phyloP scores from a whole-genome alignment of 2,113 vertebrate genomes.

The Lophochroa leadbeateri region DNA sequence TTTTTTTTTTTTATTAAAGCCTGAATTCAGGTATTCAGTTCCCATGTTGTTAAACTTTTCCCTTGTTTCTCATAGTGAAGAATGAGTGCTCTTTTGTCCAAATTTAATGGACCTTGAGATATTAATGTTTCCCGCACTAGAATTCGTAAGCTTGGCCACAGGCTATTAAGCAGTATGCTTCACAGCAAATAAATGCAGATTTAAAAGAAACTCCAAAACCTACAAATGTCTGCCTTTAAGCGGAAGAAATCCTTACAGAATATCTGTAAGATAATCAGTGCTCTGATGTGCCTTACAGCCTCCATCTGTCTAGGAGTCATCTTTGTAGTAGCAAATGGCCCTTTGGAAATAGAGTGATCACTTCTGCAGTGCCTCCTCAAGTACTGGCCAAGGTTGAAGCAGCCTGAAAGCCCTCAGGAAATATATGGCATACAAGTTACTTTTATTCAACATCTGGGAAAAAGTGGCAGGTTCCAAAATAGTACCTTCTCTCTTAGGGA shows the following conservation, averaged over 20 bases:
- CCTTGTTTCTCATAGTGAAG: neutral
- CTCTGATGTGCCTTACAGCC: neutral
- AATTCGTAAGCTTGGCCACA: neutral
- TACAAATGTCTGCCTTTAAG: neutral
- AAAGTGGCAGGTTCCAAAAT: neutral
- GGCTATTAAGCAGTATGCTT: neutral
- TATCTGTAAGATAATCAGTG: neutral
- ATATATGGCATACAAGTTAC: rapidly evolving
- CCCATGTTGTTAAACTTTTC: neutral
- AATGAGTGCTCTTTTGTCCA: neutral
- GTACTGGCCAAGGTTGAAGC: neutral
- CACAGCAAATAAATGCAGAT: neutral
- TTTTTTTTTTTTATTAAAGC: neutral
- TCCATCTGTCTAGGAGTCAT: neutral
- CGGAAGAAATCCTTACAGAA: neutral
- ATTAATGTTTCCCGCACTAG: neutral
- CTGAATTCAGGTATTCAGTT: neutral
- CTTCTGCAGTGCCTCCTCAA: neutral
- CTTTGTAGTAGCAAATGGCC: neutral
- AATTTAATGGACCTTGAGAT: neutral
- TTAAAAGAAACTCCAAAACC: neutral
- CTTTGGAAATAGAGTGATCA: neutral
- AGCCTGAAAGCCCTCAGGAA: neutral
- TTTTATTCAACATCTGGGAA: neutral
- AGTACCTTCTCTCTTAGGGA: neutral